A percentile compares a stretch with the other conserved stretches of the same genome.
phyloP scores from a whole-genome alignment of 1,140 invertebrate species.

The Gryllus bimaculatus region DNA sequence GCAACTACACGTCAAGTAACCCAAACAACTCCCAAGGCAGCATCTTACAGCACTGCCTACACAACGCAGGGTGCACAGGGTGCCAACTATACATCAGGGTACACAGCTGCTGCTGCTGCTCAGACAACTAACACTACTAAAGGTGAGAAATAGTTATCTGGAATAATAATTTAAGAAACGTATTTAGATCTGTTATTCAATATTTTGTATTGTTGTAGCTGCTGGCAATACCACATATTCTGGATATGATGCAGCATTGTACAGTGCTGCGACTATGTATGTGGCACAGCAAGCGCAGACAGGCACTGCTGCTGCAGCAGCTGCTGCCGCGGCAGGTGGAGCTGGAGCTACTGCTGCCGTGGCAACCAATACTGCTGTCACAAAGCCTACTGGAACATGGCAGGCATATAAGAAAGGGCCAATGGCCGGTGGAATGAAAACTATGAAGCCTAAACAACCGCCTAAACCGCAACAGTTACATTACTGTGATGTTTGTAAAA shows the following conservation, averaged over 20 bases:
- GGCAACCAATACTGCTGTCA: constrained; percentile 21
- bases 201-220: constrained; percentile 6
- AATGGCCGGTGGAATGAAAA: constrained; percentile 48
- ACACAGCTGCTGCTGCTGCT: constrained; percentile 46
- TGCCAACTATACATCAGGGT: constrained; percentile 37
- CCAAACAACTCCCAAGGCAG: constrained; percentile 31
- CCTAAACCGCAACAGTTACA: constrained; percentile 85
- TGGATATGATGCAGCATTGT: constrained; percentile 84
- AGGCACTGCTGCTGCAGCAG: constrained; percentile 17
- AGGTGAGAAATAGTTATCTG: constrained; percentile 26
- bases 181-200: background rate
- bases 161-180: background rate
- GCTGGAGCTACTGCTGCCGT: constrained; percentile 16
- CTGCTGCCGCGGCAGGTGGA: constrained; percentile 17
- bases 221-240: constrained; percentile 52
- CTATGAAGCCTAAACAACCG: constrained; percentile 62
- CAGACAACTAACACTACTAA: constrained; percentile 43
- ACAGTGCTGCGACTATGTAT: constrained; percentile 87
- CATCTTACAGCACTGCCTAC: constrained; percentile 32
- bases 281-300: constrained; percentile 63
- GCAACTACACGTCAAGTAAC: constrained; percentile 48
- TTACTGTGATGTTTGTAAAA: constrained; percentile 96
- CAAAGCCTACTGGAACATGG: constrained; percentile 38
- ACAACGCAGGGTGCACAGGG: constrained; percentile 31
- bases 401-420: constrained; percentile 57